Conservation (phyloP, 2,888 invertebrate species). For the Anthophora plumipes region DNA sequence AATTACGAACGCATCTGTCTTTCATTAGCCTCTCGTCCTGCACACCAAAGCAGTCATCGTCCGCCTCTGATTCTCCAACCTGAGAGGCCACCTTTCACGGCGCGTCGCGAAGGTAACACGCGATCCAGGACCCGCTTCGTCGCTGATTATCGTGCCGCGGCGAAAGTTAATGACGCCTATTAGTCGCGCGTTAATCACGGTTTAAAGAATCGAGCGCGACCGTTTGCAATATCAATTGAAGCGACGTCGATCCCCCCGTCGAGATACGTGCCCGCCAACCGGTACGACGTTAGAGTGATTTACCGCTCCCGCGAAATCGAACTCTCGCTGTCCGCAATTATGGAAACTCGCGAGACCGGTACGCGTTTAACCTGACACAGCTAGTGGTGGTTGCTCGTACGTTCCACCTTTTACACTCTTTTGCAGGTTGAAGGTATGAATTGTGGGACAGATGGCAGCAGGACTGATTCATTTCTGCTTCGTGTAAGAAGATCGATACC, state of each 20-base stretch:
- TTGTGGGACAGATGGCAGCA: conserved; percentile 16
- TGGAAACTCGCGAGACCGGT: conserved; percentile 54
- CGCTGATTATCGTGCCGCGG: conserved; percentile 63
- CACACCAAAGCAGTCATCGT: not conserved
- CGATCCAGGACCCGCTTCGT: conserved; percentile 22
- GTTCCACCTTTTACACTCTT: not conserved
- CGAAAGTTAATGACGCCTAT: conserved; percentile 71
- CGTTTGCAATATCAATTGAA: conserved; percentile 35
- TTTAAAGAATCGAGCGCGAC: conserved; percentile 51
- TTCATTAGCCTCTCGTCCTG: conserved; percentile 39
- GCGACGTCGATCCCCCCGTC: conserved; percentile 44
- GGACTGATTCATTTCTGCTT: not conserved
- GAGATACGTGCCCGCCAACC: conserved; percentile 8
- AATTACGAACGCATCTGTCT: conserved; percentile 56
- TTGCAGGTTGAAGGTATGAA: conserved; percentile 35
- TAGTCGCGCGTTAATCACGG: conserved; percentile 70
- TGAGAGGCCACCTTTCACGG: conserved; percentile 44
- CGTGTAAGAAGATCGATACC: no score
- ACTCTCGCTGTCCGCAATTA: conserved; percentile 40
- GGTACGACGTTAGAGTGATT: conserved; percentile 53
- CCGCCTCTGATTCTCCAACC: not conserved
- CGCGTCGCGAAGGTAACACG: conserved; percentile 53
- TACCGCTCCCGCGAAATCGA: conserved; percentile 45
- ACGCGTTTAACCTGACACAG: no score
- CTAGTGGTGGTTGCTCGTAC: conserved; percentile 26